These are phyloP conservation scores for Zoanthus gigantus DNA, from an alignment of 92 coral and sea anemone species.

Conservation along the genomic window DNA sequence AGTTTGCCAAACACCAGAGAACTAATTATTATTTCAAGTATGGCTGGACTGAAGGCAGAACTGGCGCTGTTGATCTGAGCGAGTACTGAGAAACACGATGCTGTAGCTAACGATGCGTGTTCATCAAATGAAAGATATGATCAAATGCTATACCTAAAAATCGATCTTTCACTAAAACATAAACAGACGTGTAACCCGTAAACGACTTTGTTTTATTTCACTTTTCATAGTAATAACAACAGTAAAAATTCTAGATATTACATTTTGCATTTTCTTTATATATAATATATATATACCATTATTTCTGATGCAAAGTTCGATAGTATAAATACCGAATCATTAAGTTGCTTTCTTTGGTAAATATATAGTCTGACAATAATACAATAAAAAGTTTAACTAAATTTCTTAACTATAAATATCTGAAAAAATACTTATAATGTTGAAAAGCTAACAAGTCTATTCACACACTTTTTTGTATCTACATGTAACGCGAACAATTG, in stretches of 20 bases:
- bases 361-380: conserved; percentile 86
- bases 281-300: background rate
- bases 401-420: conserved; percentile 85
- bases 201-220: conserved; percentile 23
- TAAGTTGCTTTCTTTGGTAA: conserved; percentile 48
- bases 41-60: no score
- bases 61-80: no score
- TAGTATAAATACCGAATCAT: conserved; percentile 70
- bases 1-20: no score
- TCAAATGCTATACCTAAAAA: no score
- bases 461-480: conserved; percentile 62
- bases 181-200: no score
- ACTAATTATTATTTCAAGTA: no score
- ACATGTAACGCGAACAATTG: conserved; percentile 47
- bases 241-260: conserved; percentile 65
- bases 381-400: conserved; percentile 88
- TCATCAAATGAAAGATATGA: background rate
- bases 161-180: no score
- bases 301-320: conserved; percentile 71
- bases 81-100: no score
- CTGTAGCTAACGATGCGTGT: no score
- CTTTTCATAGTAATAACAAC: conserved; percentile 49
- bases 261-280: conserved; percentile 47
- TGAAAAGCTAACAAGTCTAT: conserved; percentile 71
- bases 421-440: conserved; percentile 84